Conservation (phyloP, 2,888 invertebrate species). For the Asteroscopus sphinx region DNA sequence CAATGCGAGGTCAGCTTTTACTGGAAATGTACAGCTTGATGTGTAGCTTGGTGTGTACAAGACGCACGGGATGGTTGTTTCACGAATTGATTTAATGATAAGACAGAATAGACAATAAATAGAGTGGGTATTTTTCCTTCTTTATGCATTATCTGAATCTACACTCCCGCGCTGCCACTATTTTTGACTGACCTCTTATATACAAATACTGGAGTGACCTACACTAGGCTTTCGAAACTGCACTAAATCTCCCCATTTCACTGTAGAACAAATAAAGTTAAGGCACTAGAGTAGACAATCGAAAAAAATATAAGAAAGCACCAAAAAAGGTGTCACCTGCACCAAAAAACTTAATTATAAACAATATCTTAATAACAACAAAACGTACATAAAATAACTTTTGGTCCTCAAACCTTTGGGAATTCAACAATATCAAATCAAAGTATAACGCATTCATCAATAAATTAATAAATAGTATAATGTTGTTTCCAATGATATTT, state of each 20-base stretch:
- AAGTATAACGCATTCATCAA: slow-evolving; percentile 22
- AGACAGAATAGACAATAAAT: no score
- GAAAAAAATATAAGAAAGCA: slow-evolving; percentile 32
- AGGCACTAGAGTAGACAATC: slow-evolving; percentile 65
- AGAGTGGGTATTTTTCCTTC: no score
- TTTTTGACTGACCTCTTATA: slow-evolving; percentile 1
- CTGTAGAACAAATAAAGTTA: slow-evolving; percentile 57
- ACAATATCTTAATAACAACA: slow-evolving; percentile 39
- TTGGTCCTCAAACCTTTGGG: slow-evolving; percentile 60
- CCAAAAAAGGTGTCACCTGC: slow-evolving; percentile 24
- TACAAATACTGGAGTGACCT: not conserved
- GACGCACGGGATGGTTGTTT: no score
- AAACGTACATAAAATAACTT: slow-evolving; percentile 26
- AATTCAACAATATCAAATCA: slow-evolving; percentile 44
- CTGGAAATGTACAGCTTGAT: no score
- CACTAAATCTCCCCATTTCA: slow-evolving; percentile 17
- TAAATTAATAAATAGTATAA: slow-evolving; percentile 35
- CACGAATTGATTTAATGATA: no score
- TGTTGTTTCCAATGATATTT: no score
- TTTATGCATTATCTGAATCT: no score
- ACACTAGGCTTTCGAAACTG: slow-evolving; percentile 1
- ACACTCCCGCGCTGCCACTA: not conserved
- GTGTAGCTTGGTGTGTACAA: no score
- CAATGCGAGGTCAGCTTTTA: no score
- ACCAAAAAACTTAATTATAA: slow-evolving; percentile 16